Percentiles rank a stretch among this genome's conserved stretches.
phyloP scores from a whole-genome alignment of 2,888 invertebrate species.

The Standfussiana lucernea region DNA sequence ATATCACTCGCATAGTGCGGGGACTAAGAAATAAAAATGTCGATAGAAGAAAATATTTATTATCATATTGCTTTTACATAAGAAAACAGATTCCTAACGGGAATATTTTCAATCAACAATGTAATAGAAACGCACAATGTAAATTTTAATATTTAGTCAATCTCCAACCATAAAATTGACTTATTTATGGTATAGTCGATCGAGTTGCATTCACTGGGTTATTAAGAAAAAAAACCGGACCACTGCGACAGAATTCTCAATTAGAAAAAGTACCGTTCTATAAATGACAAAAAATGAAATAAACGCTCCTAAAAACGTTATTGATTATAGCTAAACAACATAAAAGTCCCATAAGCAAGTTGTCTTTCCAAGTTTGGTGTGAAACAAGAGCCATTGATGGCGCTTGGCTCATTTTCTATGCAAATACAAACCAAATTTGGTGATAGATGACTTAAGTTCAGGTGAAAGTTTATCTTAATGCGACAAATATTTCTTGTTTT shows the following conservation, averaged over 20 bases:
- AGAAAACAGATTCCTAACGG: slow-evolving; percentile 37
- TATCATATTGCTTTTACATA: no score
- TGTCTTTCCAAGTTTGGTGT: slow-evolving; percentile 38
- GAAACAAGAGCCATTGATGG: slow-evolving; percentile 35
- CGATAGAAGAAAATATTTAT: no score
- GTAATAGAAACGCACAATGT: slow-evolving; percentile 17
- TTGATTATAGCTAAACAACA: slow-evolving; percentile 35
- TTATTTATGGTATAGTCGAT: slow-evolving; percentile 43
- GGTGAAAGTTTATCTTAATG: slow-evolving; percentile 49
- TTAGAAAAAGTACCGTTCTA: slow-evolving; percentile 22
- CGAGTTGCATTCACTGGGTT: slow-evolving; percentile 23
- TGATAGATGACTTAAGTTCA: slow-evolving; percentile 29
- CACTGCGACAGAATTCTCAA: background rate
- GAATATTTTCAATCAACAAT: slow-evolving; percentile 22
- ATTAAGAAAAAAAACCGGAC: slow-evolving; percentile 45
- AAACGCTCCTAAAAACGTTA: slow-evolving; percentile 37
- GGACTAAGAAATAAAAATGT: no score
- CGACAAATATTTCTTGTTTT: slow-evolving; percentile 31
- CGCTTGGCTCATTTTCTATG: slow-evolving; percentile 40
- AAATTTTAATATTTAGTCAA: slow-evolving; percentile 45
- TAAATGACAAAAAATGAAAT: slow-evolving; percentile 39
- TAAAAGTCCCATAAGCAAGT: slow-evolving; percentile 37
- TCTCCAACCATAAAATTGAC: slow-evolving; percentile 44
- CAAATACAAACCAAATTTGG: slow-evolving; percentile 44
- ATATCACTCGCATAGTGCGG: no score